Evolutionary conservation across 1,140 invertebrate species (phyloP).

Genomic region (Lepidurus arcticus): DNA sequence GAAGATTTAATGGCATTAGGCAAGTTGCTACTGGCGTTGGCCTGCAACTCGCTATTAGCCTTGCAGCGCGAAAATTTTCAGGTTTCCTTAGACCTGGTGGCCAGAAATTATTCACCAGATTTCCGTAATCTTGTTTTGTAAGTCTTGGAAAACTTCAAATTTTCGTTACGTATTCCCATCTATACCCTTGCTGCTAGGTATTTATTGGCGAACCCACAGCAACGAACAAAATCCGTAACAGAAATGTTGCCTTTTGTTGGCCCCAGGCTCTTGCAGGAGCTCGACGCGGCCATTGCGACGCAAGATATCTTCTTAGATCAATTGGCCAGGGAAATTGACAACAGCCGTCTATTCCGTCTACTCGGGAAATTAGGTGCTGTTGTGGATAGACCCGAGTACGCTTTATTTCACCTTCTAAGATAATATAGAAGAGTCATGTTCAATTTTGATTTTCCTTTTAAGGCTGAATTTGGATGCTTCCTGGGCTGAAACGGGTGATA

Average conservation of each 20-base stretch:
- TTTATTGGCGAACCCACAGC: constrained; percentile 60
- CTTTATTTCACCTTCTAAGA: not conserved
- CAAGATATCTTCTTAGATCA: constrained; percentile 86
- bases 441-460: constrained; percentile 38
- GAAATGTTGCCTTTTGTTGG: constrained; percentile 99
- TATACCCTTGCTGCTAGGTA: constrained; percentile 54
- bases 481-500: constrained; percentile 95
- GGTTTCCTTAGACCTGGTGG: constrained; percentile 80
- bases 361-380: constrained; percentile 84
- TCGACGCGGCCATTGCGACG: constrained; percentile 80
- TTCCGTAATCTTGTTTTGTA: constrained; percentile 90
- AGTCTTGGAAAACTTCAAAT: constrained; percentile 43
- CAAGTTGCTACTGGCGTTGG: constrained; percentile 82
- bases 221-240: constrained; percentile 69
- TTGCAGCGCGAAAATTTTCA: constrained; percentile 77
- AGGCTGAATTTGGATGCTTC: constrained; percentile 84
- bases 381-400: constrained; percentile 86
- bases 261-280: constrained; percentile 89
- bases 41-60: constrained; percentile 81
- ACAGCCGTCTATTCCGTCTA: constrained; percentile 83
- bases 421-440: not conserved
- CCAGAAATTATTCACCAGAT: constrained; percentile 83
- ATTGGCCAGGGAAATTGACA: constrained; percentile 87
- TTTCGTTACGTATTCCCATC: constrained; percentile 22
- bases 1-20: constrained; percentile 88